Percentiles rank a stretch among this genome's conserved stretches.
phyloP scores from a whole-genome alignment of 2,113 vertebrate species.

The Crotalus helleri region DNA sequence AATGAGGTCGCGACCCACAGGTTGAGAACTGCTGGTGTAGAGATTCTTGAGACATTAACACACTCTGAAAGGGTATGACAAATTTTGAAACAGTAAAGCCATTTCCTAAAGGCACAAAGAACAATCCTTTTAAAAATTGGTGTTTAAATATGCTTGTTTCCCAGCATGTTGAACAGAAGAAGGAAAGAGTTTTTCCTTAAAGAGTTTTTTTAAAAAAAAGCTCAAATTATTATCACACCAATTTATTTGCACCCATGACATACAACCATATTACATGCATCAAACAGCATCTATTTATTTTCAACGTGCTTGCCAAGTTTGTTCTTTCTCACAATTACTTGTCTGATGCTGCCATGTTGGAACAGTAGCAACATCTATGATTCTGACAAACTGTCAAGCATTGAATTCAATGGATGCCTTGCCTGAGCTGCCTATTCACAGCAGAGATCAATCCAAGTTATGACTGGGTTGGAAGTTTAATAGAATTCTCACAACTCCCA shows the following conservation, averaged over 20 bases:
- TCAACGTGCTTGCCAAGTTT: background rate
- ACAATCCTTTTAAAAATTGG: slow-evolving; percentile 4
- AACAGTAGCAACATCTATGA: background rate
- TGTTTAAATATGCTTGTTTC: background rate
- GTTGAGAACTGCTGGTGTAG: background rate
- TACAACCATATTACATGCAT: background rate
- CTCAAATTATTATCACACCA: background rate
- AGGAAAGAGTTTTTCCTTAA: background rate
- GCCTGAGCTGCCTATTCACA: background rate
- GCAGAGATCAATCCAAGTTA: background rate
- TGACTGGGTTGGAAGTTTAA: background rate
- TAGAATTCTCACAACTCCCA: background rate
- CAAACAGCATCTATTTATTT: background rate
- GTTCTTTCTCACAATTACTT: background rate
- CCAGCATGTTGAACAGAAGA: background rate
- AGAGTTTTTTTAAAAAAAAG: background rate
- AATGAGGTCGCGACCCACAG: no score
- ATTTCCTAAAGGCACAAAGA: slow-evolving; percentile 6
- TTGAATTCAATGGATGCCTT: background rate
- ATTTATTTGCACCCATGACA: background rate
- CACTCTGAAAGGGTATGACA: slow-evolving; percentile 17
- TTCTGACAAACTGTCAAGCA: background rate
- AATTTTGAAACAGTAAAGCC: slow-evolving; percentile 8
- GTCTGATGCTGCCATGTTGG: background rate
- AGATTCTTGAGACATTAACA: background rate